phyloP scores from a whole-genome alignment of 92 coral and sea anemone species.

The Umimayanthus kanabou region DNA sequence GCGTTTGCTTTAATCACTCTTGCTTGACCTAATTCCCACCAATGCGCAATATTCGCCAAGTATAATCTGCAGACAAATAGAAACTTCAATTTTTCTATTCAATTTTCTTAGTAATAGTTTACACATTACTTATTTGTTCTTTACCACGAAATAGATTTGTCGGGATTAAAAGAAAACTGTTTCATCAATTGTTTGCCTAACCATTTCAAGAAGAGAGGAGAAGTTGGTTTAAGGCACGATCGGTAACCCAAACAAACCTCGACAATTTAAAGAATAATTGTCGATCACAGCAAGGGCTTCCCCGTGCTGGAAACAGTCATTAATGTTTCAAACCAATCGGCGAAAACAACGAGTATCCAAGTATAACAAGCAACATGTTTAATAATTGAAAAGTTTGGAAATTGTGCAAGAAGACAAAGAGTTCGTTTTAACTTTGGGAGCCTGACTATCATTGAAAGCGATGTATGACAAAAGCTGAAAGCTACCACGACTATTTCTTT shows the following conservation, averaged over 20 bases:
- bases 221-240: not conserved
- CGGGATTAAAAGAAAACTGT: conserved; percentile 8
- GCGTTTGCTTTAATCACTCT: not conserved
- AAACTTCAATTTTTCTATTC: conserved; percentile 16
- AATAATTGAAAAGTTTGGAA: conserved; percentile 13
- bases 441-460: not conserved
- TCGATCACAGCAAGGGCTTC: conserved; percentile 9
- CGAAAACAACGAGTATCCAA: not conserved
- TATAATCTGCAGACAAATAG: conserved; percentile 33
- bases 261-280: not conserved
- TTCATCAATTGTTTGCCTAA: not conserved
- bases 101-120: not conserved
- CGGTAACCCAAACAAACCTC: not conserved
- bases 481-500: not conserved
- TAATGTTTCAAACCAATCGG: conserved; percentile 6
- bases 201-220: not conserved
- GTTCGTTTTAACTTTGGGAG: not conserved
- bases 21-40: conserved; percentile 7
- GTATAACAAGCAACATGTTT: not conserved
- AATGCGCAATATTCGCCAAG: not conserved
- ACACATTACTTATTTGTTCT: conserved; percentile 10
- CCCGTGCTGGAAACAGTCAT: conserved; percentile 14
- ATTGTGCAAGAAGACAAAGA: not conserved
- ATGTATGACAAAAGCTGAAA: not conserved
- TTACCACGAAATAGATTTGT: conserved; percentile 15